Base-by-base conservation (phyloP, 2,797 vertebrate genomes). In the Erpetoichthys calabaricus region DNA sequence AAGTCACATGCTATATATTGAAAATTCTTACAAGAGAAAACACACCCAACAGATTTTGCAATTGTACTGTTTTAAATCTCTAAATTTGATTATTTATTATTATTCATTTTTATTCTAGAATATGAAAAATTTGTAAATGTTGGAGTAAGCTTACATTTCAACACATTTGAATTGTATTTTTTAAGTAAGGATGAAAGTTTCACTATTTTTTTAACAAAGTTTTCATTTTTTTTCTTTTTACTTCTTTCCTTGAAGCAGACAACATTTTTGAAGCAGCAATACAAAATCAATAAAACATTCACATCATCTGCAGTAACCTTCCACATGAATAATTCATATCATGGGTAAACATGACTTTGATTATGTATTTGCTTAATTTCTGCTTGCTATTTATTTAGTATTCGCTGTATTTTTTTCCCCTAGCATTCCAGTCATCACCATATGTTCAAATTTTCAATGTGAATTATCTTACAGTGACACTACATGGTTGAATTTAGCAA, bases 401-500 rank as follows among this genome's bases (percentile, higher is more conserved):
- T 49, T 49, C 7, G n/a, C n/a, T 3, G 47, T 7, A 7, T 3
- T 7, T 5, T 3, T n/a, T 7, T n/a, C n/a, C n/a, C 47, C n/a
- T 49, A 49, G n/a, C n/a, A 7, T 7, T 49, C 7, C 7, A 3
- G 3, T n/a, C 47, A 7, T 49, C n/a, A 7, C 47, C 47, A 49
- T 3, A 7, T 49, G 47, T 2, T 62, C 63, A 70, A 70, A 73
- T 74, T 73, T 68, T 66, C 53, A 5, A 51, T 6, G 63, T n/a
- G n/a, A 7, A 5, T 4, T 49, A 7, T 68, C 58, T 66, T 68
- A 73, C 45, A 77, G 65, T 76, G 78, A 79, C 80, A 76, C 77
- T 74, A 70, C 71, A 74, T 62, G 75, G 75, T 63, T 56, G 10
- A 64, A 64, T 60, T 25, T 25, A 25, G 25, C 25, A 25, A 25